Percentiles rank a stretch among this genome's conserved stretches.
These are phyloP conservation scores for Pituophis catenifer DNA, from an alignment of 2,113 vertebrate species.

Conservation along the genomic window DNA sequence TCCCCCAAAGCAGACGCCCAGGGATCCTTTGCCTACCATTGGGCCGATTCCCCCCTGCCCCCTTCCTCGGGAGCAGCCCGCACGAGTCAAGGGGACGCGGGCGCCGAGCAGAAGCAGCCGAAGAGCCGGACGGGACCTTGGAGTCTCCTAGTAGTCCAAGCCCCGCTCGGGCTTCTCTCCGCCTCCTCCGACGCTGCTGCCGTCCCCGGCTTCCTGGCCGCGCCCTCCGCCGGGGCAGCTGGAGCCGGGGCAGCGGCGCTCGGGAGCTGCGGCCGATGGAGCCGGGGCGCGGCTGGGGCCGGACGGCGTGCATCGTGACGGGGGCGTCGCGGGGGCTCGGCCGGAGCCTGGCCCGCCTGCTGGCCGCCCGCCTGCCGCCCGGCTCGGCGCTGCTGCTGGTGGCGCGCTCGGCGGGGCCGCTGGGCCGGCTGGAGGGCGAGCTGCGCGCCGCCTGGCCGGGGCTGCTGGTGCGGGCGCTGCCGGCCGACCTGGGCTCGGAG, in stretches of 20 bases:
- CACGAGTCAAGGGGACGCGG: neutral
- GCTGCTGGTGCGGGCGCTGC: slow-evolving; percentile 46
- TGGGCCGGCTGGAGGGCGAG: slow-evolving; percentile 69
- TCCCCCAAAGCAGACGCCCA: neutral
- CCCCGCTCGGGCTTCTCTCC: neutral
- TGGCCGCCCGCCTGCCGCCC: slow-evolving; percentile 63
- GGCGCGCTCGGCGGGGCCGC: slow-evolving; percentile 70
- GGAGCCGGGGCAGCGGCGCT: too few relatives aligned
- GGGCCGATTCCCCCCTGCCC: neutral
- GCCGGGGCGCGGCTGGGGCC: slow-evolving; percentile 51
- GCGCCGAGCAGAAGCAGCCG: too few relatives aligned
- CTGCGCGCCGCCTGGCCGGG: slow-evolving; percentile 39
- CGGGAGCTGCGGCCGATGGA: neutral
- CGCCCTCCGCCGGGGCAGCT: neutral
- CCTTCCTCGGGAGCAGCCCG: too few relatives aligned
- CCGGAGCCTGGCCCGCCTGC: slow-evolving; percentile 63
- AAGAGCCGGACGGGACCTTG: too few relatives aligned
- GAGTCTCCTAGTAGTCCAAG: neutral
- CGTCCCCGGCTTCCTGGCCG: too few relatives aligned
- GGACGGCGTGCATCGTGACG: slow-evolving; percentile 75
- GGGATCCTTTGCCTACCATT: neutral
- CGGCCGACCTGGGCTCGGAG: neutral
- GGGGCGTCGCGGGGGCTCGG: slow-evolving; percentile 88
- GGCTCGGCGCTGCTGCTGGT: slow-evolving; percentile 76
- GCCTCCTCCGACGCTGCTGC: neutral